Conservation (phyloP, 2,113 vertebrate species). For the Aspiorhynchus laticeps region DNA sequence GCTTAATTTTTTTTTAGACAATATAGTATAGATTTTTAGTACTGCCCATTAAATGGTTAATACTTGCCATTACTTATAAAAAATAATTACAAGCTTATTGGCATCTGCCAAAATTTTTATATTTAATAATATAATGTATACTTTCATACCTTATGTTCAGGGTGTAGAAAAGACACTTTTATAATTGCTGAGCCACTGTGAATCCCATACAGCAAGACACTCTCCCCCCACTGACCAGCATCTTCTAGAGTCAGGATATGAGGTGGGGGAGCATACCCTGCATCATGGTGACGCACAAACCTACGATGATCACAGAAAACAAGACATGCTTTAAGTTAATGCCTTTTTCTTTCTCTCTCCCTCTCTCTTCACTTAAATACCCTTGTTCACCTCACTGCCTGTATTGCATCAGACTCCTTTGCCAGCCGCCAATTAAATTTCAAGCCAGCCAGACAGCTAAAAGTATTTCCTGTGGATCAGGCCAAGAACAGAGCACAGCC, state of each 20-base stretch:
- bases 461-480: conserved; percentile 71
- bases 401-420: conserved; percentile 64
- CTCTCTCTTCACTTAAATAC: background rate
- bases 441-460: conserved; percentile 75
- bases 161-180: conserved; percentile 68
- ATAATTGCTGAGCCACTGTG: conserved; percentile 58
- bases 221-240: conserved; percentile 72
- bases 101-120: background rate
- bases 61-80: background rate
- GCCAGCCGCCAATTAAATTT: conserved; percentile 69
- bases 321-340: conserved; percentile 9
- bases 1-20: background rate
- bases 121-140: background rate
- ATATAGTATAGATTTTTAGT: background rate
- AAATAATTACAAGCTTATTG: background rate
- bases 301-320: conserved; percentile 52
- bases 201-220: conserved; percentile 76
- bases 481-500: conserved; percentile 35
- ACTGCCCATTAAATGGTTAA: background rate
- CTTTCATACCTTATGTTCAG: conserved; percentile 70
- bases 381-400: conserved; percentile 37
- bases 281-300: conserved; percentile 74
- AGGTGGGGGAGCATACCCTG: conserved; percentile 67
- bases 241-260: conserved; percentile 74
- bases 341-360: background rate